Evolutionary conservation across 2,888 invertebrate species (phyloP).

Genomic region (Coelinius sp.): DNA sequence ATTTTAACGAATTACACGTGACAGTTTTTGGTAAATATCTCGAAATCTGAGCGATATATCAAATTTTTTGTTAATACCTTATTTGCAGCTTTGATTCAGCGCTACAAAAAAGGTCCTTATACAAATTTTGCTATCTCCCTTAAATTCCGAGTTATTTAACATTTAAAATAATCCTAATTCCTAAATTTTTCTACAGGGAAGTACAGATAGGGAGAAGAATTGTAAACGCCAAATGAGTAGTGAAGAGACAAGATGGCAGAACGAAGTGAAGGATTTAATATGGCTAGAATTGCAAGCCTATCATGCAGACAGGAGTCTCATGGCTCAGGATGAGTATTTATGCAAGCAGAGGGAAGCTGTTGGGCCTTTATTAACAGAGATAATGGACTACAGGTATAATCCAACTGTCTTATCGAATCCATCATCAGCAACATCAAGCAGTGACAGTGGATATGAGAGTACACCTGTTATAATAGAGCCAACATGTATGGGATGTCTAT

Average conservation of each 20-base stretch:
- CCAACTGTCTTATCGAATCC: constrained; percentile 51
- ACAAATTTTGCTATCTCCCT: no score
- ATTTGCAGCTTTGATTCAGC: no score
- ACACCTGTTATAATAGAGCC: constrained; percentile 29
- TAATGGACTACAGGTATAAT: constrained; percentile 77
- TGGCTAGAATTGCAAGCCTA: constrained; percentile 93
- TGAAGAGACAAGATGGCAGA: constrained; percentile 91
- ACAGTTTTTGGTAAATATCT: no score
- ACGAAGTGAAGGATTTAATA: constrained; percentile 89
- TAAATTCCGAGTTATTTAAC: neutral
- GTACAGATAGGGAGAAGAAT: constrained; percentile 76
- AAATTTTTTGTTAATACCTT: no score
- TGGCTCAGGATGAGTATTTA: constrained; percentile 85
- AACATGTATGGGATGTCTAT: constrained; percentile 78
- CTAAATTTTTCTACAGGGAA: constrained; percentile 71
- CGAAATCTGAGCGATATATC: no score
- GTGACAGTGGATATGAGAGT: constrained; percentile 45
- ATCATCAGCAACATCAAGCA: constrained; percentile 41
- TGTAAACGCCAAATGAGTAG: constrained; percentile 79
- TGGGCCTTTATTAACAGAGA: constrained; percentile 79
- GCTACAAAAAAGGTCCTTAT: no score
- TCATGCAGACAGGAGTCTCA: constrained; percentile 81
- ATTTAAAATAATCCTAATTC: no score
- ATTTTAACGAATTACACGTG: no score
- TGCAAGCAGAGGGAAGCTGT: constrained; percentile 82